phyloP scores from a whole-genome alignment of 2,113 vertebrate genomes.

The Dromas ardeola region DNA sequence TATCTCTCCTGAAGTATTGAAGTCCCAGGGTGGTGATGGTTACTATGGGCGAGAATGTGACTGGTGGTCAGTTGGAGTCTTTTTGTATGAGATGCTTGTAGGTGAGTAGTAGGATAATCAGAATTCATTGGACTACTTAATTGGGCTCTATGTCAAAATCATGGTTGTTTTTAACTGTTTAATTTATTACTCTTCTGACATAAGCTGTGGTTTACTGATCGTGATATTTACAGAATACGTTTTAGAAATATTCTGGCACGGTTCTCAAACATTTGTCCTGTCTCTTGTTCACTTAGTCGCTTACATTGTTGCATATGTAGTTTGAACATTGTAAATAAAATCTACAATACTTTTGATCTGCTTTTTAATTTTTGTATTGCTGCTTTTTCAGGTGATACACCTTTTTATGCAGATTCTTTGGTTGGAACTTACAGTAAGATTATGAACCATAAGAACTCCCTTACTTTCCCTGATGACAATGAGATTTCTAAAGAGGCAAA shows the following conservation, averaged over 20 bases:
- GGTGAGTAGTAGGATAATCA: conserved; percentile 81
- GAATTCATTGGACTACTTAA: neutral
- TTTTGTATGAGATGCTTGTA: conserved; percentile 98
- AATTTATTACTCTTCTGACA: neutral
- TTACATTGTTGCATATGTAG: neutral
- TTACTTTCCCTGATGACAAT: conserved; percentile 96
- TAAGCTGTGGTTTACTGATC: neutral
- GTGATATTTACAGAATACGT: neutral
- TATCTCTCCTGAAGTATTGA: conserved; percentile 98
- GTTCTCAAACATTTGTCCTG: neutral
- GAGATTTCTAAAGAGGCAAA: conserved; percentile 98
- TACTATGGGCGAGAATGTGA: conserved; percentile 98
- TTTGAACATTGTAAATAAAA: neutral
- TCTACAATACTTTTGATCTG: neutral
- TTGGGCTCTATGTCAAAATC: neutral
- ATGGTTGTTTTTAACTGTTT: neutral
- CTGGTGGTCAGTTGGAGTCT: conserved; percentile 99
- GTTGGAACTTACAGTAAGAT: conserved; percentile 99
- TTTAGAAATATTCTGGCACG: neutral
- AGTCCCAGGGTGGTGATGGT: conserved; percentile 97
- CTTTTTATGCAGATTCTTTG: conserved; percentile 97
- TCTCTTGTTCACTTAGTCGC: neutral
- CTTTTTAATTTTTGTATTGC: neutral
- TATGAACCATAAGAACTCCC: conserved; percentile 99
- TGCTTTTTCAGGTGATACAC: conserved; percentile 89